Evolutionary conservation across 2,797 vertebrate genomes (phyloP), one percentile per base, ranked within the genome.

Genomic region (Discoglossus pictus): DNA sequence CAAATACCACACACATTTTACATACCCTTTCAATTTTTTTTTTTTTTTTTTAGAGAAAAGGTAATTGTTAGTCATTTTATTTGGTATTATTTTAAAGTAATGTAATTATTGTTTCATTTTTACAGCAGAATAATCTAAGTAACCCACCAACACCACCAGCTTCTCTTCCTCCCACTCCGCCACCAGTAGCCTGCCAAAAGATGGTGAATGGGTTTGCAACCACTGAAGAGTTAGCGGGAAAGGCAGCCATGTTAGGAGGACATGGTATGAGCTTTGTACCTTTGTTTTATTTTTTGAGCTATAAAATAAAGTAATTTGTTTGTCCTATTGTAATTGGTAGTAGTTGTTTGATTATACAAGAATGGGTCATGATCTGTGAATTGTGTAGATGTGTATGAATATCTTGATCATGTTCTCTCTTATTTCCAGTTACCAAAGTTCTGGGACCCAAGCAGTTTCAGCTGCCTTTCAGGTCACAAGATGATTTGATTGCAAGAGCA

Each of bases 71-170:
- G n/a, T n/a, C n/a, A n/a, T n/a, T n/a, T n/a, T n/a, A n/a, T n/a
- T n/a, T n/a, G n/a, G n/a, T n/a, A n/a, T n/a, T n/a, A n/a, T n/a
- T n/a, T n/a, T n/a, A n/a, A n/a, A n/a, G n/a, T n/a, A n/a, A 84
- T 62, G 74, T 40, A 67, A 43, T 20, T 53, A 4, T 61, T 74
- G 64, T 70, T 82, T 74, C 78, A 52, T 16, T 82, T 66, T 1
- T 75, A 79, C 89, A 98, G 94, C 97, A 99, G 91, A 99, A 95
- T 88, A 99, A 99, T 68, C 84, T 99, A 84, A 99, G 97, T 84
- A 99, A 99, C 80, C 97, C 97, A n/a, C 97, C 97, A 10, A 99
- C 97, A 3, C 97, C 97, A 5, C 97, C 97, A 3, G 97, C 97
- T 31, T 99, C 97, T 46, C 92, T 99, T 55, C 97, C 97, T 72